Percentiles rank a stretch among this genome's conserved stretches.
Conservation (phyloP, 2,888 invertebrate species). For the Ichneumoninae sp. region DNA sequence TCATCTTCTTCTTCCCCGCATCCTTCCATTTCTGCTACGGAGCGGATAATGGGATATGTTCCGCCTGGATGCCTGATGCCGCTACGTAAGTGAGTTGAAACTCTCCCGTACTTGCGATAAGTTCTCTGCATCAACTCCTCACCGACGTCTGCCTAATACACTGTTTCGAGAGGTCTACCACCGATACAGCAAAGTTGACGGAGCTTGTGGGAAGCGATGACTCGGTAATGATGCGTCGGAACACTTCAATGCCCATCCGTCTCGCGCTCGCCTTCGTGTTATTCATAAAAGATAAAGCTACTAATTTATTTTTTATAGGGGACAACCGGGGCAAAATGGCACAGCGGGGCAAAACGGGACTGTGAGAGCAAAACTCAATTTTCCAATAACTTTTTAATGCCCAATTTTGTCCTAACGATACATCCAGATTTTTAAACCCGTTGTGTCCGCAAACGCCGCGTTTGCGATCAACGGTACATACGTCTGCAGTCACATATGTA, state of each 20-base stretch:
- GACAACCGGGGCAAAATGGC: too few species aligned
- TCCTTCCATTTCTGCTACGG: neutral
- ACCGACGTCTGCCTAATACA: neutral
- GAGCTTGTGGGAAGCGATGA: conserved; percentile 7
- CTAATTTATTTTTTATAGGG: neutral
- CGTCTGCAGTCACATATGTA: conserved; percentile 9
- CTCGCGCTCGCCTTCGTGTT: neutral
- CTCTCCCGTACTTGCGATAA: conserved; percentile 8
- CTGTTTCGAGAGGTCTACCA: conserved; percentile 5
- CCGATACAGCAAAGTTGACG: conserved; percentile 11
- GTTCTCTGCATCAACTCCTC: conserved; percentile 1
- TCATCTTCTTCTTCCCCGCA: neutral
- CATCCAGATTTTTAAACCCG: too few species aligned
- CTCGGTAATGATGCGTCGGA: conserved; percentile 19
- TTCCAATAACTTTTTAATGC: too few species aligned
- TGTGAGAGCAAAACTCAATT: too few species aligned
- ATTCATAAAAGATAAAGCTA: neutral
- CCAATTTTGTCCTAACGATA: too few species aligned
- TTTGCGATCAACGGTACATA: neutral
- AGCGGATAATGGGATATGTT: conserved; percentile 30
- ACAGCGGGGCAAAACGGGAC: too few species aligned
- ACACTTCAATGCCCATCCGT: neutral
- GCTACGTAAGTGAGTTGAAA: conserved; percentile 33
- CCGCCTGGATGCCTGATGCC: conserved; percentile 29
- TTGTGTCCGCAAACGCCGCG: neutral